Evolutionary conservation across 1,140 invertebrate genomes (phyloP), one percentile per base, ranked within the genome.

Genomic region (Antheraea mylitta): DNA sequence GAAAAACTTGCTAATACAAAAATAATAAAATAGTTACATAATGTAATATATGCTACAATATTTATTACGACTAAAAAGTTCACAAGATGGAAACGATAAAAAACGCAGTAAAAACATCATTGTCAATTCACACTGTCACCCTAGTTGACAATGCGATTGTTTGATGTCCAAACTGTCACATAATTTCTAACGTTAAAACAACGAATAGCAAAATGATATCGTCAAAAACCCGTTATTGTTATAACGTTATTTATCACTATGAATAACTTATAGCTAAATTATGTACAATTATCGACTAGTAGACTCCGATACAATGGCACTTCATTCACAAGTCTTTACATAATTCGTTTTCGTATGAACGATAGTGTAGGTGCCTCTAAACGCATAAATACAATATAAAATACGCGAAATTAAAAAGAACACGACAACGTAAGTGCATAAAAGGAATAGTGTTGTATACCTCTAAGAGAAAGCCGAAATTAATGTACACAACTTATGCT

Each of bases 241-340:
- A 30, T 60, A 60, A 30, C 59, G 59, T 60, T 60, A 60, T 60
- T 60, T 60, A 60, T 60, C 5, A 30, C 16, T 13, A 13, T 10
- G 11, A 16, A 53, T 53, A 53, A 53, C 38, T 42, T 42, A 42
- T 42, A 53, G 16, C 45, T 53, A 53, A 0, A 13, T 60, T 60
- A 30, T 30, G 22, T 63, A 63, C 22, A 36, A 11, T 63, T 63
- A 63, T 37, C 61, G 61, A 63, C 61, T 63, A 63, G 61, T 30
- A 63, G 61, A 63, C 61, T 63, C 61, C 22, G 30, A 63, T 53
- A 53, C 61, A n/a, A 63, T 63, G 61, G 61, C 61, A 63, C 61
- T 63, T n/a, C 61, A 63, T 63, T 63, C 61, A 36, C 61, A 63
- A 63, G 30, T 63, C 61, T 63, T 63, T 63, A 63, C 10, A 63